A percentile compares a stretch with the other conserved stretches of the same genome.
Evolutionary conservation across 2,888 invertebrate species (phyloP).

Genomic region (Leptopterna dolabrata): DNA sequence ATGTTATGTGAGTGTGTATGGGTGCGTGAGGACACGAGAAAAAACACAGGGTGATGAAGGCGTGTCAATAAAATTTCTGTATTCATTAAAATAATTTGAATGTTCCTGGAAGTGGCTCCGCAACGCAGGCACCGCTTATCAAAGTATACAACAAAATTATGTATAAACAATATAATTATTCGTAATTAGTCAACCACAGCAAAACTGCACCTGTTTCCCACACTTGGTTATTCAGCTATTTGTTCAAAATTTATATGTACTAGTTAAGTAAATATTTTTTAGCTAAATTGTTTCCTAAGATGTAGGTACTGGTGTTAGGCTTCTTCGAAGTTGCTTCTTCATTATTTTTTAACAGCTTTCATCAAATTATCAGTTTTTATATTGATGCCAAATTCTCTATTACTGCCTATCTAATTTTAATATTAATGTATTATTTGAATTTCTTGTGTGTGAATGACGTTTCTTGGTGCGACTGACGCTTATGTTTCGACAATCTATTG

Average conservation of each 20-base stretch:
- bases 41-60: conserved; percentile 48
- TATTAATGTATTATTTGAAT: too few relatives aligned
- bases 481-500: not conserved
- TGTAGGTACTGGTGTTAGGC: too few relatives aligned
- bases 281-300: too few relatives aligned
- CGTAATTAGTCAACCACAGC: not conserved
- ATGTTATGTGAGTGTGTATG: not conserved
- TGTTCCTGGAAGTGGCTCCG: not conserved
- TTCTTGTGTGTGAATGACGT: not conserved
- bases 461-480: not conserved
- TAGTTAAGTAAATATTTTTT: too few relatives aligned
- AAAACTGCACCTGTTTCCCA: not conserved
- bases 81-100: not conserved
- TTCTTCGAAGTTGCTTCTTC: too few relatives aligned
- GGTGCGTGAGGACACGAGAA: not conserved
- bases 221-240: not conserved
- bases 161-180: not conserved
- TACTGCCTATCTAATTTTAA: too few relatives aligned
- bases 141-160: not conserved
- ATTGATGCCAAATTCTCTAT: too few relatives aligned
- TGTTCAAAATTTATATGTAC: not conserved
- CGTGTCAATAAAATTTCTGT: conserved; percentile 13
- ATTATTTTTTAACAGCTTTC: too few relatives aligned
- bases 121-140: not conserved
- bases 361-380: too few relatives aligned